Evolutionary conservation across 2,797 vertebrate genomes (phyloP).

Genomic region (Tragelaphus oryx): DNA sequence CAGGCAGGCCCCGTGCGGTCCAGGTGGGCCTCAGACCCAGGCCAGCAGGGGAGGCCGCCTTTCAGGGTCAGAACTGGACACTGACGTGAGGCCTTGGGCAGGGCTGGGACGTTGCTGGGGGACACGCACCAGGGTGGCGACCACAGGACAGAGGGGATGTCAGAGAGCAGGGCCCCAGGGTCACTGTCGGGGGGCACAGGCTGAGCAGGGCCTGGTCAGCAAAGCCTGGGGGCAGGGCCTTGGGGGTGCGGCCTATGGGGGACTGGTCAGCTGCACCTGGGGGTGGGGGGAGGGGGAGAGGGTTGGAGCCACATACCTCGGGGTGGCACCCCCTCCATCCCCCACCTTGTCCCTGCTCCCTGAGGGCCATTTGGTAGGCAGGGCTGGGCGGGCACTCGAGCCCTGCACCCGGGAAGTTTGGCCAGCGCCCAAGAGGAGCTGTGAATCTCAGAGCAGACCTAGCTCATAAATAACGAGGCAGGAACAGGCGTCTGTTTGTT

Average conservation of each 20-base stretch:
- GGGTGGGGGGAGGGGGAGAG: background rate
- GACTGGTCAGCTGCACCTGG: too few relatives aligned
- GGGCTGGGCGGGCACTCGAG: conserved; percentile 69
- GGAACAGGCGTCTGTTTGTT: conserved; percentile 86
- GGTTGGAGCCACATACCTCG: too few relatives aligned
- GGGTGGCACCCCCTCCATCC: background rate
- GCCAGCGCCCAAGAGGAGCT: conserved; percentile 79
- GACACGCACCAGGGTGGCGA: background rate
- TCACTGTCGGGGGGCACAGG: background rate
- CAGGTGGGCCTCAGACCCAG: background rate
- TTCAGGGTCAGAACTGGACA: background rate
- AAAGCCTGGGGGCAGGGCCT: background rate
- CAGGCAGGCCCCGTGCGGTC: background rate
- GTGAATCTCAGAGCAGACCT: conserved; percentile 81
- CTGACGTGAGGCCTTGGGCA: background rate
- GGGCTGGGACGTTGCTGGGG: background rate
- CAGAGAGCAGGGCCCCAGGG: background rate
- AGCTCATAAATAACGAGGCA: conserved; percentile 84
- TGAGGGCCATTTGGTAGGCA: background rate
- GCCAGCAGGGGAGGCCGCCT: background rate
- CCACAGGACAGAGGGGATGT: background rate
- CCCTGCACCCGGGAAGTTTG: conserved; percentile 79
- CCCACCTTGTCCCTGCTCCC: background rate
- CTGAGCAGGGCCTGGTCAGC: background rate
- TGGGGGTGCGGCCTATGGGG: too few relatives aligned